A percentile compares a stretch with the other conserved stretches of the same genome.
Conservation (phyloP, 2,888 invertebrate species). For the Platycheirus albimanus region DNA sequence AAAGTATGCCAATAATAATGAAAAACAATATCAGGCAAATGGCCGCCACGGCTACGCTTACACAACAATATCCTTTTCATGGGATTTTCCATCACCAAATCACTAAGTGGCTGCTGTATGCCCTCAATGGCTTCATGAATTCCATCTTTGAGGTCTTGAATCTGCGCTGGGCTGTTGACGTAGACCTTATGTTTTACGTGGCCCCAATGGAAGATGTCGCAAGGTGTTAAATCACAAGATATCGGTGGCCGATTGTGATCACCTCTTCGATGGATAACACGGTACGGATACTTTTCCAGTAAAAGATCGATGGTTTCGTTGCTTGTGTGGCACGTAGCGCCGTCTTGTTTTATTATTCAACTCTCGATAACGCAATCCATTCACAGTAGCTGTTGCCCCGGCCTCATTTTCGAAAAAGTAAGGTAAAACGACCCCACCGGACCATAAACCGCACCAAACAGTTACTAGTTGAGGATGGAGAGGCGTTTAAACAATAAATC, state of each 20-base stretch:
- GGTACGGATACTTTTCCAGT: background rate
- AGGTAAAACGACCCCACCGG: no score
- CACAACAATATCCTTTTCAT: background rate
- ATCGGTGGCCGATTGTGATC: background rate
- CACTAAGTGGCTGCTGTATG: background rate
- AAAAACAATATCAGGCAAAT: no score
- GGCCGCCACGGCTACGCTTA: no score
- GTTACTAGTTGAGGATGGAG: no score
- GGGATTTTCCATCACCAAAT: background rate
- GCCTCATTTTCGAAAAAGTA: no score
- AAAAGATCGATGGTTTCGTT: background rate
- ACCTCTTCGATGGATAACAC: background rate
- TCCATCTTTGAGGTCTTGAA: background rate
- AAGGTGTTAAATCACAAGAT: background rate
- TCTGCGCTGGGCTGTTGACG: background rate
- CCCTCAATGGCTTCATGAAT: background rate
- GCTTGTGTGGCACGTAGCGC: constrained; percentile 26
- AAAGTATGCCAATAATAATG: no score
- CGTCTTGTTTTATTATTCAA: no score
- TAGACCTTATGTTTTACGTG: background rate
- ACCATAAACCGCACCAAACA: no score
- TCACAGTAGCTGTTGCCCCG: no score
- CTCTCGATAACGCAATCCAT: no score
- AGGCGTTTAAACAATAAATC: no score
- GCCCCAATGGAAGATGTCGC: background rate